These are phyloP conservation scores for Cremastobaeus sp. DNA, from an alignment of 2,888 invertebrate genomes.

Conservation along the genomic window DNA sequence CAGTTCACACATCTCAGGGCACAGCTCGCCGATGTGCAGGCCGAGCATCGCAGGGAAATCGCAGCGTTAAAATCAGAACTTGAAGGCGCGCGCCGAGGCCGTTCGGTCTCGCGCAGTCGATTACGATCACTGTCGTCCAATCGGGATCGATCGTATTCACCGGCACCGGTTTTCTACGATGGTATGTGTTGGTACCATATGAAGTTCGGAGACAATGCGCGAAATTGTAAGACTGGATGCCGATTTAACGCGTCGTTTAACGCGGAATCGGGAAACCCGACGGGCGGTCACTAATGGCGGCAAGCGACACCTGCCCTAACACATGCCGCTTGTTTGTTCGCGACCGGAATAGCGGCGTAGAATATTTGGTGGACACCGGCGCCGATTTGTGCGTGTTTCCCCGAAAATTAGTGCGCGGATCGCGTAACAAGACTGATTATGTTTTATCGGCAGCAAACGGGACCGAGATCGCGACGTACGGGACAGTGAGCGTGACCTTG, in stretches of 20 bases:
- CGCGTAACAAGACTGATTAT: constrained; percentile 55
- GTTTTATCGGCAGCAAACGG: constrained; percentile 10
- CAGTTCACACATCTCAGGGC: no score
- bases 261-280: background rate
- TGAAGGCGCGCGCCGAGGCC: no score
- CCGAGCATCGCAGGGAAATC: no score
- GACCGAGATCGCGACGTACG: constrained; percentile 3
- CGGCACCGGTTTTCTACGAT: background rate
- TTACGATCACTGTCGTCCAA: no score
- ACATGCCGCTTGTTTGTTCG: background rate
- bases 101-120: no score
- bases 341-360: background rate
- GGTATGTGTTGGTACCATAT: constrained; percentile 15
- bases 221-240: no score
- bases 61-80: background rate
- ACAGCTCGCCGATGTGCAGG: no score
- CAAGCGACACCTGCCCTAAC: background rate
- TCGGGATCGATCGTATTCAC: background rate
- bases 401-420: constrained; percentile 20
- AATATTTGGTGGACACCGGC: background rate
- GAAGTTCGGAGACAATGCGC: background rate
- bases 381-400: constrained; percentile 1
- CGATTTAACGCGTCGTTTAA: background rate
- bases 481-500: background rate
- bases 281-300: constrained; percentile 14